Base-by-base conservation (phyloP, 2,113 vertebrate species). In the Amphiprion percula region DNA sequence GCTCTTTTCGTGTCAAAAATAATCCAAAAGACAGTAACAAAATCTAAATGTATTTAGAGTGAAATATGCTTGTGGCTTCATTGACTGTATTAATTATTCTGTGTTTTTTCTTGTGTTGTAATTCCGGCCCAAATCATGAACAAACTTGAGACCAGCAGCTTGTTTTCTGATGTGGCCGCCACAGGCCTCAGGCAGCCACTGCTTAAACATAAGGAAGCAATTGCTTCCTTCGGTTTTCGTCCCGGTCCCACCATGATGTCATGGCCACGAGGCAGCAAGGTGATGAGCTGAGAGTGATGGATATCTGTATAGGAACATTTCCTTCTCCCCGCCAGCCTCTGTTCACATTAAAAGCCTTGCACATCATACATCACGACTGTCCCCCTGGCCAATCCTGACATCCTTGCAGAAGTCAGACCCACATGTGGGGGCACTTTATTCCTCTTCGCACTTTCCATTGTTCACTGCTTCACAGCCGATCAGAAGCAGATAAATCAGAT, bases 241-340 rank as follows among this genome's bases (percentile, higher is more conserved):
- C 82, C 87, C 14, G 16, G 60, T 85, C 80, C 76, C 74, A 16
- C 77, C 62, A 87, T 93, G 93, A 94, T 88, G 89, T 93, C 92
- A 94, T 90, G 72, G 87, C 87, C 79, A 85, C 53, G 61, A 87
- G 89, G 91, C 73, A 83, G 84, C 77, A 46, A 90, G 84, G 88
- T 92, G 92, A 94, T 92, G 92, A 94, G 93, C 91, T 92, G 92
- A 91, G 91, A 90, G 91, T 92, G 93, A 95, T 93, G 90, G 94
- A 94, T 94, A 93, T 95, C 93, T 92, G 92, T 92, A 90, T 83
- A 92, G 90, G 90, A 95, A 92, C 90, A 90, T 93, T 94, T 94
- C 91, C 92, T 93, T 82, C 90, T 79, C 74, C 87, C 85, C 86
- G 72, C 87, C 89, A 91, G 91, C 91, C 91, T 91, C 88, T 88